Evolutionary conservation across 2,888 invertebrate genomes (phyloP), one percentile per base, ranked within the genome.

Genomic region (Apoda limacodes): DNA sequence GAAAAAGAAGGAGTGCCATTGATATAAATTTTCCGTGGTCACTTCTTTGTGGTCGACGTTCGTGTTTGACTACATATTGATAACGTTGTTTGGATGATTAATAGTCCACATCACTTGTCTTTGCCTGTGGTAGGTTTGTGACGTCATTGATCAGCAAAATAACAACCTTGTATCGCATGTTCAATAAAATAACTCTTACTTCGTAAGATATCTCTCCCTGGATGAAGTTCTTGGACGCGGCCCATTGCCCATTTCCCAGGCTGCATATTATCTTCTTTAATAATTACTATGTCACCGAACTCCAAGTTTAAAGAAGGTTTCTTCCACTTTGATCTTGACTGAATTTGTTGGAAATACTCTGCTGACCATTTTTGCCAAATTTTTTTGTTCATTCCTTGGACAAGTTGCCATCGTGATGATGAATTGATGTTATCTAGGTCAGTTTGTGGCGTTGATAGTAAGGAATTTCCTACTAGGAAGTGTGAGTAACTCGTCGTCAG

Each of bases 401-500:
- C 28, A 17, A 3, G n/a, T 17, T n/a, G n/a, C n/a, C n/a, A n/a
- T n/a, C n/a, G n/a, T n/a, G n/a, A n/a, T n/a, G n/a, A n/a, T n/a
- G n/a, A 3, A 10, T 9, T 9, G 6, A 23, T 35, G 30, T 13
- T 11, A 32, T 13, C 34, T 13, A 7, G 20, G 19, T n/a, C 19
- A n/a, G 13, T 25, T 6, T n/a, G n/a, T n/a, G 38, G 40, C 12
- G 35, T 5, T 27, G 32, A 19, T 15, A 35, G n/a, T 9, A 28
- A 25, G 1, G 42, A 28, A 2, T 32, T 29, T 2, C 46, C 41
- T 1, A 35, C 35, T 2, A 48, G 29, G 5, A 46, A 50, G 11
- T 46, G 45, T 4, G 40, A 37, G n/a, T n/a, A n/a, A n/a, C n/a
- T n/a, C n/a, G n/a, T n/a, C n/a, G n/a, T n/a, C n/a, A n/a, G n/a